Conservation (phyloP, 2,113 vertebrate species). For the Leucosticte australis region DNA sequence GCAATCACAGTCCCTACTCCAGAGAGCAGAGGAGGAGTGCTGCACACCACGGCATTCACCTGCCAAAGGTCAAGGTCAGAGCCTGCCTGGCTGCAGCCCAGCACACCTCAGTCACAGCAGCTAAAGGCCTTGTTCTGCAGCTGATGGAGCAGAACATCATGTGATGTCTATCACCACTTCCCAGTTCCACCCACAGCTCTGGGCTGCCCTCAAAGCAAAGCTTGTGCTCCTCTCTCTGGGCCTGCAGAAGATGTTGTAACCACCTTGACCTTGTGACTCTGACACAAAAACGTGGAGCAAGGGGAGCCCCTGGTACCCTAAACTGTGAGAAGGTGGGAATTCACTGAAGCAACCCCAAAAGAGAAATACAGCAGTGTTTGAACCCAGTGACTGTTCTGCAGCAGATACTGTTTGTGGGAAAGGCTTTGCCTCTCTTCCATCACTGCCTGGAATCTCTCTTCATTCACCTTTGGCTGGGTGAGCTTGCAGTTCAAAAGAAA, state of each 20-base stretch:
- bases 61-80: slow-evolving; percentile 36
- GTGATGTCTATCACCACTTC: not conserved
- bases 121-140: not conserved
- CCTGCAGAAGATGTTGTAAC: not conserved
- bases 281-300: rapidly evolving
- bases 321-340: not conserved
- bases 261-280: not conserved
- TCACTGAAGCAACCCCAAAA: not conserved
- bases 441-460: not conserved
- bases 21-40: not conserved
- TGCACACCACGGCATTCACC: not conserved
- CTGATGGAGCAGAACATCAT: slow-evolving; percentile 13
- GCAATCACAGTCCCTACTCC: not conserved
- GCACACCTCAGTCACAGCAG: not conserved
- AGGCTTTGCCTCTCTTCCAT: not conserved
- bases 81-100: not conserved
- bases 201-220: not conserved
- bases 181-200: not conserved
- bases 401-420: not conserved
- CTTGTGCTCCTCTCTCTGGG: not conserved
- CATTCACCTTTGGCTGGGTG: not conserved
- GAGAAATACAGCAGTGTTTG: not conserved
- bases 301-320: no score
- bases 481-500: not conserved
- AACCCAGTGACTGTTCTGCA: not conserved